Conservation (phyloP, 2,797 vertebrate genomes). For the Myotis planiceps region DNA sequence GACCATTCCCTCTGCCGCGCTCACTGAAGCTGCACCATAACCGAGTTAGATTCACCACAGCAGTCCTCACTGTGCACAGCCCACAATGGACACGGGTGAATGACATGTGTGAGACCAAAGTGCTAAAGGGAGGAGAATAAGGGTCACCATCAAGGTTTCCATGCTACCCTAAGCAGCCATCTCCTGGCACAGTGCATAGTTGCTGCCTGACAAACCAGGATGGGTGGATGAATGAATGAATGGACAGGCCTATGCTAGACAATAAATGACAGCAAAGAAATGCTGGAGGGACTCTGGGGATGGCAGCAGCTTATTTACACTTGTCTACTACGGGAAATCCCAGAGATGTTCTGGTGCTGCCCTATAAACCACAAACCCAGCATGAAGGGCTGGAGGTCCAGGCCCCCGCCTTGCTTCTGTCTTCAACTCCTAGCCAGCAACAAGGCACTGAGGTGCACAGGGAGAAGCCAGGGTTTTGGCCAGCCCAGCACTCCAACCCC, state of each 20-base stretch:
- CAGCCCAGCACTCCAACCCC: neutral
- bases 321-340: fast-evolving
- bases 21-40: no score
- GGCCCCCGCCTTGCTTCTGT: neutral
- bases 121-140: neutral
- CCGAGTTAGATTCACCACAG: fast-evolving
- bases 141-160: neutral
- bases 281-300: no score
- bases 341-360: neutral
- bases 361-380: neutral
- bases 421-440: neutral
- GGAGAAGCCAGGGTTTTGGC: neutral
- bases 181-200: fast-evolving
- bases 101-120: neutral
- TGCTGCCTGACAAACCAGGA: neutral
- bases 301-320: neutral
- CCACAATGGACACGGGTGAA: neutral
- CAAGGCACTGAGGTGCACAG: neutral
- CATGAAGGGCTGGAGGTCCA: neutral
- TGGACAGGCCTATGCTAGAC: neutral
- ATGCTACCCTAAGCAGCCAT: neutral
- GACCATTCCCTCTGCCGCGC: neutral
- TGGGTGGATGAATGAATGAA: neutral
- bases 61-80: neutral
- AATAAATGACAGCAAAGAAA: neutral